These are phyloP conservation scores for Ramphastos sulfuratus DNA, from an alignment of 2,113 vertebrate genomes.

Conservation along the genomic window DNA sequence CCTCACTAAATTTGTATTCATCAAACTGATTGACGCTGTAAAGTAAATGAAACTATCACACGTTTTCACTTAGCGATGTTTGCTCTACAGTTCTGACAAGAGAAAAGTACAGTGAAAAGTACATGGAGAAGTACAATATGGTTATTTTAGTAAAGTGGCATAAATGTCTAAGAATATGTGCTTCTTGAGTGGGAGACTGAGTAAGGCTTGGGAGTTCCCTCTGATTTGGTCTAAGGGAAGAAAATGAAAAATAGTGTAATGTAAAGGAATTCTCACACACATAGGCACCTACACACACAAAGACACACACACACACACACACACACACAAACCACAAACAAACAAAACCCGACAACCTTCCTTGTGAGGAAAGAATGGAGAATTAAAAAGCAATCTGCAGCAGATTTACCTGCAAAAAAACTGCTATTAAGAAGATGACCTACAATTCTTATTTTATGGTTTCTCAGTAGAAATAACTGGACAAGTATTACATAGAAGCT, in stretches of 20 bases:
- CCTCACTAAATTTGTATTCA: neutral
- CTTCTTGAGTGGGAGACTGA: neutral
- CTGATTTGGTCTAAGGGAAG: neutral
- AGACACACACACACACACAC: neutral
- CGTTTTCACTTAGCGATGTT: conserved; percentile 3
- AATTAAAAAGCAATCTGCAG: neutral
- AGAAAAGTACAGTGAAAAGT: conserved; percentile 22
- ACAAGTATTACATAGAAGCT: neutral
- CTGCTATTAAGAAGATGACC: neutral
- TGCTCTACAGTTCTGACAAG: conserved; percentile 45
- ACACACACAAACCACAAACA: neutral
- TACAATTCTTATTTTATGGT: neutral
- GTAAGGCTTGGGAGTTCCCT: neutral
- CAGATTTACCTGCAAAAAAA: neutral
- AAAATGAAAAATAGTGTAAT: neutral
- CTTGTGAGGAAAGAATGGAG: neutral
- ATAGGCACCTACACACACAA: neutral
- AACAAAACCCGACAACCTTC: neutral
- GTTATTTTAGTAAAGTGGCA: conserved; percentile 8
- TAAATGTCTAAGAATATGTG: neutral
- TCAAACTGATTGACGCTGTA: conserved; percentile 8
- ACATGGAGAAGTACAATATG: conserved; percentile 16
- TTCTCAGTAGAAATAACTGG: neutral
- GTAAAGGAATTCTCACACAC: neutral
- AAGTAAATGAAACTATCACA: conserved; percentile 28